Conservation (phyloP, 2,888 invertebrate species). For the Leucozona laternaria region DNA sequence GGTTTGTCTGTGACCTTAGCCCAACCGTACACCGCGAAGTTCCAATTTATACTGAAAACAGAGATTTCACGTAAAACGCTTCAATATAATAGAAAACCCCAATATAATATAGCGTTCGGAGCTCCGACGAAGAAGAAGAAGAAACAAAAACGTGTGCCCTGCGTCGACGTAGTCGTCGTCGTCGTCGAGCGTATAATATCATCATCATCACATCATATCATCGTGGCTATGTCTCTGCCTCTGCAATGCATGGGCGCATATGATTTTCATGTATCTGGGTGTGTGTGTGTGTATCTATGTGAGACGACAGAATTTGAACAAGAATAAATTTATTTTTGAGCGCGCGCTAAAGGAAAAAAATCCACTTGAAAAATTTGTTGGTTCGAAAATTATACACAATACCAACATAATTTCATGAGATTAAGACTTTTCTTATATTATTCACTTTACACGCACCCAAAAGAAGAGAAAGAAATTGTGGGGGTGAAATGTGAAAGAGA, state of each 20-base stretch:
- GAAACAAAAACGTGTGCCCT: constrained; percentile 62
- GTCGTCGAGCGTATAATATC: not conserved
- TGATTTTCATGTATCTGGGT: constrained; percentile 3
- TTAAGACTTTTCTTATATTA: constrained; percentile 28
- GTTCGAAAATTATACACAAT: constrained; percentile 12
- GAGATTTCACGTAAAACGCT: constrained; percentile 77
- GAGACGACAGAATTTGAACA: constrained; percentile 35
- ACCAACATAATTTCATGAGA: not conserved
- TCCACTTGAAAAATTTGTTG: not conserved
- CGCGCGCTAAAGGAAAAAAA: constrained; percentile 57
- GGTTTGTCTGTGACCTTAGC: constrained; percentile 70
- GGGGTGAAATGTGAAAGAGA: constrained; percentile 71
- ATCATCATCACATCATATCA: constrained; percentile 8
- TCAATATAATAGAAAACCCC: constrained; percentile 69
- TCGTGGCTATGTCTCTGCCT: not conserved
- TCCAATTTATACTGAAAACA: constrained; percentile 84
- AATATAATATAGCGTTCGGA: constrained; percentile 38
- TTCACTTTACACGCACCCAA: constrained; percentile 19
- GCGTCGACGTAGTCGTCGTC: constrained; percentile 60
- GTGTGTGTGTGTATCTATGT: constrained; percentile 56
- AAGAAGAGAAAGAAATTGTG: constrained; percentile 50
- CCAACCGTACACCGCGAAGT: constrained; percentile 83
- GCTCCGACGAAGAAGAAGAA: constrained; percentile 26
- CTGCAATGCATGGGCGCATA: constrained; percentile 59
- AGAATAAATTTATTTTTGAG: constrained; percentile 56